Conservation (phyloP, 1,140 invertebrate genomes). For the Anadara kagoshimensis region DNA sequence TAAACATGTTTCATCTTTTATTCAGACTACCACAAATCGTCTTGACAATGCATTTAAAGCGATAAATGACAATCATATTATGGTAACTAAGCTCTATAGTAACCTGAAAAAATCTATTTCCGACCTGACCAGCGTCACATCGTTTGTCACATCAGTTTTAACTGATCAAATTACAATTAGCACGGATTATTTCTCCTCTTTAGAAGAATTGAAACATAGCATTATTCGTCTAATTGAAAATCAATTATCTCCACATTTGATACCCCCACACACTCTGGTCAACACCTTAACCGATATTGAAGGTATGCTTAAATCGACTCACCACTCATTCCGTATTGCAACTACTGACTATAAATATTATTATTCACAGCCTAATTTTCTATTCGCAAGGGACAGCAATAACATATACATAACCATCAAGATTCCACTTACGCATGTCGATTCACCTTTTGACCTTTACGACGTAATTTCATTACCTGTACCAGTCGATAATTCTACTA, state of each 20-base stretch:
- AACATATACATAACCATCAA: constrained; percentile 14
- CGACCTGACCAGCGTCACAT: constrained; percentile 1
- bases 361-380: constrained; percentile 24
- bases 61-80: neutral
- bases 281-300: constrained; percentile 5
- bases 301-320: neutral
- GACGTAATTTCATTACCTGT: constrained; percentile 23
- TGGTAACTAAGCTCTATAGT: constrained; percentile 4
- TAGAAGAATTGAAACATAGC: constrained; percentile 1
- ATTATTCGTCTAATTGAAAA: constrained; percentile 20
- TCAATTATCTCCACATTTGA: constrained; percentile 19
- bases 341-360: constrained; percentile 5
- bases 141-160: constrained; percentile 9
- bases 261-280: constrained; percentile 2
- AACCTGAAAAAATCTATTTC: constrained; percentile 17
- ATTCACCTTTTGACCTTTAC: constrained; percentile 17
- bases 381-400: constrained; percentile 15
- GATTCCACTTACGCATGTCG: constrained; percentile 17
- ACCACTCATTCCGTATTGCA: constrained; percentile 19
- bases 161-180: constrained; percentile 12
- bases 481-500: constrained; percentile 12
- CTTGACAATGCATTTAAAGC: constrained; percentile 21
- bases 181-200: neutral
- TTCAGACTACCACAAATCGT: constrained; percentile 11
- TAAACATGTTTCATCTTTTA: constrained; percentile 26